Percentiles rank a stretch among this genome's conserved stretches.
Conservation (phyloP, 2,888 invertebrate genomes). For the Steinernema scapterisci region DNA sequence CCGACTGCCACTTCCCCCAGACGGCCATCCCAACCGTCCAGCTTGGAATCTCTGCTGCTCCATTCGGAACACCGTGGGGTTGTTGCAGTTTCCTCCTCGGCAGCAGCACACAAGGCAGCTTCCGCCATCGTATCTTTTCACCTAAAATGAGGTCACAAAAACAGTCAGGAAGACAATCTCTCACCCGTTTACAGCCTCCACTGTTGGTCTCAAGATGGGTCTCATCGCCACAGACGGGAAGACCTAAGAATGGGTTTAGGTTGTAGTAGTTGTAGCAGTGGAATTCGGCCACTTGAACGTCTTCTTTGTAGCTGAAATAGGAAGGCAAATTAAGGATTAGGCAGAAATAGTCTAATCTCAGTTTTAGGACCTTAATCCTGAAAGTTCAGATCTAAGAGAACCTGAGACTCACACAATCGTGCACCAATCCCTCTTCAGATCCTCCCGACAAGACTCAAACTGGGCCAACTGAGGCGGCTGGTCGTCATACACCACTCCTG, state of each 20-base stretch:
- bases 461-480: not conserved
- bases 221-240: not conserved
- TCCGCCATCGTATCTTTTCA: not conserved
- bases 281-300: not conserved
- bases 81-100: constrained; percentile 20
- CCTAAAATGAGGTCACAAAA: not conserved
- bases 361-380: no score
- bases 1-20: not conserved
- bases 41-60: constrained; percentile 11
- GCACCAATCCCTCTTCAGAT: constrained; percentile 24
- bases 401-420: constrained; percentile 1
- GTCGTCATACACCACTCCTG: constrained; percentile 5
- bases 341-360: no score
- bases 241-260: not conserved
- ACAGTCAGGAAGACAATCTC: no score
- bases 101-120: constrained; percentile 24
- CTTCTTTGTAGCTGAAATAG: constrained; percentile 8
- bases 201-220: constrained; percentile 9
- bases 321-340: no score
- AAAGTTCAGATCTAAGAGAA: no score
- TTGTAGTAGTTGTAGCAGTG: constrained; percentile 24
- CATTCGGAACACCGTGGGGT: not conserved
- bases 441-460: constrained; percentile 13
- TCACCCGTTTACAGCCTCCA: constrained; percentile 12
- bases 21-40: not conserved